A percentile compares a stretch with the other conserved stretches of the same genome.
Conservation (phyloP, 2,888 invertebrate species). For the Tetrapedia diversipes region DNA sequence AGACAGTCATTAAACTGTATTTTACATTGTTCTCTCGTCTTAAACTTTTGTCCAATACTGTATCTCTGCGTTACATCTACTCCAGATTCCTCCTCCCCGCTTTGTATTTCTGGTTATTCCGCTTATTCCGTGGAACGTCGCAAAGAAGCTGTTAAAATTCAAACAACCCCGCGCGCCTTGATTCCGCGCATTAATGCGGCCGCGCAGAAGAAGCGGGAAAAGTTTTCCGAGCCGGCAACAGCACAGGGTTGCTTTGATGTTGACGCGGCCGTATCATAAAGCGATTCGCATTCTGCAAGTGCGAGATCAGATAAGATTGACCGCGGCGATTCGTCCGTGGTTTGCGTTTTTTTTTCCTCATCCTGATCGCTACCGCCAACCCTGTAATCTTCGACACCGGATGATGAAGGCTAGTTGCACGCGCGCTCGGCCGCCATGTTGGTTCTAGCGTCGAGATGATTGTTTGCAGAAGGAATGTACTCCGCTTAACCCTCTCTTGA, state of each 20-base stretch:
- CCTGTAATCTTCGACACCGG: constrained; percentile 63
- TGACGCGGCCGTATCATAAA: constrained; percentile 37
- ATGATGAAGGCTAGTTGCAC: constrained; percentile 57
- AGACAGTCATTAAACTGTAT: no score
- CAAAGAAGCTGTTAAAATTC: constrained; percentile 21
- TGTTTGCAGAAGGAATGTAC: constrained; percentile 43
- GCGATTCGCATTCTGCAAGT: constrained; percentile 44
- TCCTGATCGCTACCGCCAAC: constrained; percentile 54
- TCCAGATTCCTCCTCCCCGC: background rate
- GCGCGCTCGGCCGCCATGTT: constrained; percentile 17
- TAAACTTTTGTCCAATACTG: no score
- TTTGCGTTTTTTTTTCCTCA: constrained; percentile 37
- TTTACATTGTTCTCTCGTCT: no score
- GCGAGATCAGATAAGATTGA: constrained; percentile 36
- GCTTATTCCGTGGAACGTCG: background rate
- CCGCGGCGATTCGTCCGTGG: no score
- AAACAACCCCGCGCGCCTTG: background rate
- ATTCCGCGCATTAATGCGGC: background rate
- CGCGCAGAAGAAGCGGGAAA: constrained; percentile 19
- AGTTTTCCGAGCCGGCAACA: constrained; percentile 16
- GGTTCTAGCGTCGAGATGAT: constrained; percentile 26
- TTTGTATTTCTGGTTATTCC: background rate
- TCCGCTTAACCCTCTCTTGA: no score
- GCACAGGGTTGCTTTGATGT: constrained; percentile 27
- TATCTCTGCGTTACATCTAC: background rate